Conservation (phyloP, 2,888 invertebrate genomes). For the Brachyopa scutellaris region DNA sequence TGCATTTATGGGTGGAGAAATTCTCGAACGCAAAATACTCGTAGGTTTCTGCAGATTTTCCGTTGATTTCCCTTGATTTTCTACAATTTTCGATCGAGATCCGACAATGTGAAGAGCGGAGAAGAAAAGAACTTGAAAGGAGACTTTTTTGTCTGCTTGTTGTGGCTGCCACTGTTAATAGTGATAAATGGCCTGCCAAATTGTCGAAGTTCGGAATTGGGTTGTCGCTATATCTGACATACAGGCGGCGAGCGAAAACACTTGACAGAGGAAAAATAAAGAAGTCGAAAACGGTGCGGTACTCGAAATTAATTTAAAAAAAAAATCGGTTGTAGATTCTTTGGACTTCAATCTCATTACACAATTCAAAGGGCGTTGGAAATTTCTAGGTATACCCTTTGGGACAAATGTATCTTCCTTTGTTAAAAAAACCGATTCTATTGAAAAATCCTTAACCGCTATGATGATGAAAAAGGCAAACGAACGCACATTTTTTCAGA, state of each 20-base stretch:
- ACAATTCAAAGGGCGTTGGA: too few species aligned
- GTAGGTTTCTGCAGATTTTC: too few species aligned
- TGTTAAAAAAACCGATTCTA: too few species aligned
- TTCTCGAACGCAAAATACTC: slow-evolving; percentile 28
- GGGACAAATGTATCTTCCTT: too few species aligned
- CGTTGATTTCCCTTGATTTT: slow-evolving; percentile 42
- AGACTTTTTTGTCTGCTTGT: slow-evolving; percentile 20
- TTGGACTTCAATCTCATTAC: too few species aligned
- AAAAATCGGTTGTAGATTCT: too few species aligned
- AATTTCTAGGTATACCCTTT: too few species aligned
- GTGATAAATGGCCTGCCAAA: slow-evolving; percentile 70
- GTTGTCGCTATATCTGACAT: slow-evolving; percentile 42
- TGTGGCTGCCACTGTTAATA: slow-evolving; percentile 30
- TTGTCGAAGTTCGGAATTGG: slow-evolving; percentile 65
- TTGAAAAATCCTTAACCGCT: too few species aligned
- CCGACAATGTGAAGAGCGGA: not conserved
- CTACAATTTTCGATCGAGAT: slow-evolving; percentile 2
- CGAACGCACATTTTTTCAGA: slow-evolving; percentile 56
- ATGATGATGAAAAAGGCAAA: slow-evolving; percentile 46
- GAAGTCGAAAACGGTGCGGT: not conserved
- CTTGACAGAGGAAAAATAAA: slow-evolving; percentile 13
- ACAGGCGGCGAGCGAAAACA: not conserved
- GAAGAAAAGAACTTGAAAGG: slow-evolving; percentile 30
- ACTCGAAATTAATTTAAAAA: not conserved
- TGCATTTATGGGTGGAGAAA: slow-evolving; percentile 62